Evolutionary conservation across 2,113 vertebrate genomes (phyloP), one percentile per base, ranked within the genome.

Genomic region (Dascyllus trimaculatus): DNA sequence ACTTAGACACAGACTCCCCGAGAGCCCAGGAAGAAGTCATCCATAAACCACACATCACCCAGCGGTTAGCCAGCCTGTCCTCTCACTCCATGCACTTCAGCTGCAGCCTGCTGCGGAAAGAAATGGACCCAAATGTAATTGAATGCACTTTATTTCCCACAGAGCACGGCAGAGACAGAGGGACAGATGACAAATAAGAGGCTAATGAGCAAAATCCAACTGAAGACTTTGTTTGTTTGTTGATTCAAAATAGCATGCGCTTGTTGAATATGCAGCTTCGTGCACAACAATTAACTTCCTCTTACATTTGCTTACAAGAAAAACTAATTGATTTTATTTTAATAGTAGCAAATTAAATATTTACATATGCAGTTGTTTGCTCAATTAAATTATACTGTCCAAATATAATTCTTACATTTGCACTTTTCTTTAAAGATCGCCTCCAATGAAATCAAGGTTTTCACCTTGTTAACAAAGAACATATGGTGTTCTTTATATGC

Each of bases 1-100:
- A 85, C 62, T 87, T 76, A 87, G 80, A 85, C 79, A 81, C 78
- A 78, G 76, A 75, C 80, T 91, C 87, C 88, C 78, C 8, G 49
- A 61, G 79, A 87, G 84, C 58, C 48, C 13, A 40, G 35, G 43
- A 80, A 72, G 75, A 85, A 84, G 70, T 88, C 86, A 87, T 78
- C 62, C 69, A 68, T 82, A 72, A 82, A 80, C 60, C 82, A 75
- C 85, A 75, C 73, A 85, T 92, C 81, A 79, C 73, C 87, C 83
- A 65, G 84, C 63, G 53, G 80, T 86, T 72, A 90, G 85, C 75
- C 66, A 24, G 71, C 53, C 57, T 2, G 7, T 65, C 66, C 63
- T 29, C 38, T 22, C 35, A 40, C 82, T 75, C 61, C 40, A 15
- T 1, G 45, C 67, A 56, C 68, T 32, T 77, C 35, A 53, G 22